phyloP scores from a whole-genome alignment of 2,113 vertebrate species.

The Salvelinus fontinalis region DNA sequence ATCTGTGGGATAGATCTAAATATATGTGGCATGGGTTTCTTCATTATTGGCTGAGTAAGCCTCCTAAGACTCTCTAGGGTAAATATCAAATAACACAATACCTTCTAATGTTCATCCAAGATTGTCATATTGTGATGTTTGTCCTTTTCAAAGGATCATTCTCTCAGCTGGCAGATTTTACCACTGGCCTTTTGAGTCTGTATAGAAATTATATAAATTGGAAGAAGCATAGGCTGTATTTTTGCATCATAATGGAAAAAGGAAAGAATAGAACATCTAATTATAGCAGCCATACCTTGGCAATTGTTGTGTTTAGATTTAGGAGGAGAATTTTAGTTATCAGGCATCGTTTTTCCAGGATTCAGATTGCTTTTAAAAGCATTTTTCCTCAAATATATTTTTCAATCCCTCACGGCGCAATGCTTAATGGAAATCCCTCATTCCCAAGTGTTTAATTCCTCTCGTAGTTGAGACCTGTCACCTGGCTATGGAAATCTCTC shows the following conservation, averaged over 20 bases:
- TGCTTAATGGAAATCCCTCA: neutral
- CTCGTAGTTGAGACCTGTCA: too few species aligned
- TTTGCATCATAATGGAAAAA: neutral
- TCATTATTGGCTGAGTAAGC: constrained; percentile 14
- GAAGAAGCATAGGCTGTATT: neutral
- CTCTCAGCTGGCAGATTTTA: neutral
- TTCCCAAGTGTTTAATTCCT: neutral
- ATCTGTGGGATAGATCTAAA: constrained; percentile 14
- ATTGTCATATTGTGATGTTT: constrained; percentile 10
- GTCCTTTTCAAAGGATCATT: constrained; percentile 10
- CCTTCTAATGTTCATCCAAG: constrained; percentile 12
- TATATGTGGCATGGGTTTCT: neutral
- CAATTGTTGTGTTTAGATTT: neutral
- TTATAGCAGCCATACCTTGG: neutral
- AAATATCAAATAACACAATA: neutral
- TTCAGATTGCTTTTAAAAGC: neutral
- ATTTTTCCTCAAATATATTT: too few species aligned
- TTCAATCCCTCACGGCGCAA: neutral
- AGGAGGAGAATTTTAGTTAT: neutral
- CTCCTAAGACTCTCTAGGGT: constrained; percentile 21
- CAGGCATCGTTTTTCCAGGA: neutral
- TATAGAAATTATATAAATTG: neutral
- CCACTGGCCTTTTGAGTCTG: neutral
- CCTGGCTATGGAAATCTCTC: too few species aligned
- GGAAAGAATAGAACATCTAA: neutral